Percentiles rank a stretch among this genome's conserved stretches.
Conservation (phyloP, 2,797 vertebrate genomes). For the Eidolon dupreanum region DNA sequence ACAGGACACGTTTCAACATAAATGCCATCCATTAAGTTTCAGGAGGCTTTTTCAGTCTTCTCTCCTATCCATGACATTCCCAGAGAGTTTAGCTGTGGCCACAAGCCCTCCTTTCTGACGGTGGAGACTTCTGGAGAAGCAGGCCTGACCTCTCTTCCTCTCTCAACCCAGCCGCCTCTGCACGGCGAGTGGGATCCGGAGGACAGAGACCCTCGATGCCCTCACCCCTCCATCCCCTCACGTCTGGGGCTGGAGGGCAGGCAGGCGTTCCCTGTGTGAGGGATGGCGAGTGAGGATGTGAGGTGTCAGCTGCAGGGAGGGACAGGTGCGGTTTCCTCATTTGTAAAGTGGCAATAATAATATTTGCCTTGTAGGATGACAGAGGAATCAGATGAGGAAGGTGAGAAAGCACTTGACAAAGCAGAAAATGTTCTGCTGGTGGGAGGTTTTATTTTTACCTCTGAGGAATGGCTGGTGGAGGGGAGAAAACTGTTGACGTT, state of each 20-base stretch:
- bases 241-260: not conserved
- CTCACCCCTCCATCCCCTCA: not conserved
- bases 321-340: not conserved
- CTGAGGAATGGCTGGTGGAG: not conserved
- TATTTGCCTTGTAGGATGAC: not conserved
- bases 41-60: not conserved
- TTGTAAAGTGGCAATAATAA: rapidly evolving
- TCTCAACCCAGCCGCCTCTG: not conserved
- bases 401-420: not conserved
- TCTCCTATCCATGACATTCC: not conserved
- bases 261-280: not conserved
- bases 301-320: not conserved
- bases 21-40: not conserved
- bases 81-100: not conserved
- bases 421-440: not conserved
- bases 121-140: not conserved
- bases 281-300: not conserved
- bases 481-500: not conserved
- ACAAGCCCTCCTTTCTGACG: not conserved
- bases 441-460: not conserved
- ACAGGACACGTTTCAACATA: not conserved
- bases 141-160: not conserved
- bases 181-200: rapidly evolving
- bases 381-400: not conserved
- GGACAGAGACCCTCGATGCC: not conserved